Conservation (phyloP, 1,140 invertebrate genomes). For the Platyscapa corneri region DNA sequence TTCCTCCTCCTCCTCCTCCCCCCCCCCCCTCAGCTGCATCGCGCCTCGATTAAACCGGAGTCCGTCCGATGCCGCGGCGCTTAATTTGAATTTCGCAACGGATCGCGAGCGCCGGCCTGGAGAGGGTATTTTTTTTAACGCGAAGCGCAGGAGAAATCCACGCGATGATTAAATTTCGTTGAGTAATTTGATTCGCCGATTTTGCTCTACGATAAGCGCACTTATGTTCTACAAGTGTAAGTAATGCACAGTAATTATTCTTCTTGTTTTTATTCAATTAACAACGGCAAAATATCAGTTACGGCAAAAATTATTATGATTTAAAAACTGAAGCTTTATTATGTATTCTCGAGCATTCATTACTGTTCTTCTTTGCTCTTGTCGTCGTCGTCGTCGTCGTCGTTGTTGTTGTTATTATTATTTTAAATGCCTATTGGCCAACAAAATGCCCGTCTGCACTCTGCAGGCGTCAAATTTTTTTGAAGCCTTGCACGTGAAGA, state of each 20-base stretch:
- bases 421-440: neutral
- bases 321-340: neutral
- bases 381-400: neutral
- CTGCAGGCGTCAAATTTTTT: neutral
- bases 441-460: neutral
- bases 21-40: neutral
- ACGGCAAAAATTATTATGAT: conserved; percentile 1
- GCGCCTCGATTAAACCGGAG: conserved; percentile 2
- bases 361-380: no score
- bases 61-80: neutral
- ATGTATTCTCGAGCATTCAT: neutral
- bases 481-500: neutral
- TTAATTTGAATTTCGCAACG: conserved; percentile 32
- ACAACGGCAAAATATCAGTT: neutral
- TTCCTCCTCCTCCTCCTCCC: neutral
- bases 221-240: neutral
- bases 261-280: neutral
- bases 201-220: neutral
- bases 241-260: conserved; percentile 22
- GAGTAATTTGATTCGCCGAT: conserved; percentile 23
- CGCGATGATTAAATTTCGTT: conserved; percentile 29
- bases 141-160: neutral
- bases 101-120: neutral
- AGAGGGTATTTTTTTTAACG: neutral
- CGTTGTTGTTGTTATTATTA: neutral